Evolutionary conservation across 1,140 invertebrate species (phyloP), one percentile per base, ranked within the genome.

Genomic region (Ceratina japonica): DNA sequence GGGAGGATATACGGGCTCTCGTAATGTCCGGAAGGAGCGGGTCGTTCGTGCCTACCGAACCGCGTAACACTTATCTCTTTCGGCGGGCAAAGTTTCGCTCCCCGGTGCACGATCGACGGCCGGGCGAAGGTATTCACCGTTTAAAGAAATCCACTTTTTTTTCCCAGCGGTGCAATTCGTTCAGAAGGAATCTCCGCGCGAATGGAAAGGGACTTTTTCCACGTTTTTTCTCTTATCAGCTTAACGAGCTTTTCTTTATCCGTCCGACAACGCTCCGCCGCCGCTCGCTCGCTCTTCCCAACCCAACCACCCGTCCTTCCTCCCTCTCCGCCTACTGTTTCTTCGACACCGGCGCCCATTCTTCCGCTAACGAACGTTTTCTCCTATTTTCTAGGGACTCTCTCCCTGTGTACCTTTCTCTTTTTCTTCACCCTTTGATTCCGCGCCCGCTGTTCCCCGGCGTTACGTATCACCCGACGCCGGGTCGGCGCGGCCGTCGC

Each of bases 161-260:
- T 61, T 74, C 64, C 64, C 70, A 61, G 1, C 59, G 64, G 69
- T 51, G 49, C 80, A 68, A 83, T 83, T 83, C 62, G 37, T 59
- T 63, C 31, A 70, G 49, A 83, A 82, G 62, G 75, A 61, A 83
- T 79, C 80, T 61, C 68, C 51, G 63, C 62, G 69, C 64, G 75
- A 84, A 84, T 84, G 70, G 64, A 83, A 83, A 82, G 68, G n/a
- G 51, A 74, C 72, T 70, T 72, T 83, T 56, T 78, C 52, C 52
- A 2, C n/a, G 18, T 44, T 64, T 70, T 27, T 66, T 56, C 80
- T 59, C 70, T 83, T 84, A 83, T 82, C 76, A 72, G 77, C 81
- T 84, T 84, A 83, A 83, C 81, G 82, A 84, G 82, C 73, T 84
- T 79, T 82, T 69, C 58, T 74, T 73, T 70, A 79, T 79, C 61